Percentiles rank a stretch among this genome's conserved stretches.
Conservation (phyloP, 2,888 invertebrate species). For the Cetonia aurata region DNA sequence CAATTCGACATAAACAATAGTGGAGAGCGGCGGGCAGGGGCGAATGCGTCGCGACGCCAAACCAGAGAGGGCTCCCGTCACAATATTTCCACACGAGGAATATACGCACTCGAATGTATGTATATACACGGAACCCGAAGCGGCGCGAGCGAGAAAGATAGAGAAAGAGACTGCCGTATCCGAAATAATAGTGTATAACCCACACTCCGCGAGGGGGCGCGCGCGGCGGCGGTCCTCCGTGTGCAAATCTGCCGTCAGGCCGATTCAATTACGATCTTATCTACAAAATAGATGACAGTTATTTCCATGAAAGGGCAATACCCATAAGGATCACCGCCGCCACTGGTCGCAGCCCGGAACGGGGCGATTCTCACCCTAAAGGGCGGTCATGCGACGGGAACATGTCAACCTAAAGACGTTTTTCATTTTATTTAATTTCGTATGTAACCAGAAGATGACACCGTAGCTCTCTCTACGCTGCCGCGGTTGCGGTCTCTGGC, state of each 20-base stretch:
- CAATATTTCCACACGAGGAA: constrained; percentile 48
- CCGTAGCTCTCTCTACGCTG: constrained; percentile 42
- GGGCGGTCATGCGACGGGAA: constrained; percentile 55
- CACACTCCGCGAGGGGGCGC: constrained; percentile 52
- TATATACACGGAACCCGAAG: too few species aligned
- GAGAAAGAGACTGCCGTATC: constrained; percentile 53
- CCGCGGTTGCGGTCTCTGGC: constrained; percentile 8
- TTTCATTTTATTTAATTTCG: constrained; percentile 63
- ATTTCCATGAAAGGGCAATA: constrained; percentile 67
- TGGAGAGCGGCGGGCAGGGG: background rate
- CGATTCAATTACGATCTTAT: constrained; percentile 69
- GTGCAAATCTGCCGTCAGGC: constrained; percentile 68
- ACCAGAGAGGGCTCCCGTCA: constrained; percentile 45
- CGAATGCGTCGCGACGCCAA: background rate
- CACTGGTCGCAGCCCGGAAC: constrained; percentile 49
- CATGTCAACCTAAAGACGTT: constrained; percentile 61
- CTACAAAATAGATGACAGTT: constrained; percentile 69
- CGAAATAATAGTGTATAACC: constrained; percentile 58
- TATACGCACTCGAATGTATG: too few species aligned
- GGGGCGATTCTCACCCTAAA: constrained; percentile 57
- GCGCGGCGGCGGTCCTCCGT: constrained; percentile 59
- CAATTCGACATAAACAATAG: constrained; percentile 45
- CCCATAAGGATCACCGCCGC: constrained; percentile 62
- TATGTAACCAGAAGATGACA: constrained; percentile 61
- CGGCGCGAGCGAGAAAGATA: constrained; percentile 40